Base-by-base conservation (phyloP, 2,888 invertebrate species). In the Parasteatoda lunata region DNA sequence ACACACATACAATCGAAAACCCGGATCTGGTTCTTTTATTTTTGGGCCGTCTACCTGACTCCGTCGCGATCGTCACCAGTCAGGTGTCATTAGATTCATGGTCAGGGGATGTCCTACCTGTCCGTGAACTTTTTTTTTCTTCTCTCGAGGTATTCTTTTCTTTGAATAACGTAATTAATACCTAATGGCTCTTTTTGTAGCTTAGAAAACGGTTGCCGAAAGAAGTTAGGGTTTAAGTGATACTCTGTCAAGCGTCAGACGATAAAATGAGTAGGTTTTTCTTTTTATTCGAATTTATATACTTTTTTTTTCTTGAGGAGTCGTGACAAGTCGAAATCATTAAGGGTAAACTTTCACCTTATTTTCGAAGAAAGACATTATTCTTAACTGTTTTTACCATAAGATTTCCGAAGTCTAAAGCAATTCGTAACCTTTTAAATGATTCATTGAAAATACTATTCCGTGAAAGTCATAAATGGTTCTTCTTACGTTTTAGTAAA, bases 31-130 rank as follows among this genome's bases (percentile, higher is more conserved):
- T 47, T 79, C 75, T 85, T 81, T 77, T 69, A 80, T 30, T 80
- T 59, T 45, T 70, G 71, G 76, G 54, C 77, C 59, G 85, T 86
- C 84, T 77, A 72, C 54, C 84, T 75, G 75, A 59, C 75, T 82
- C 69, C 82, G 82, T 82, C 77, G 79, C n/a, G 64, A 65, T 85
- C 81, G 85, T 85, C 85, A 84, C 84, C 66, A 73, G 78, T 84
- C 78, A 75, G 72, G 76, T 86, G 85, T 86, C 85, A 86, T 86
- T 84, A 84, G 75, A 82, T 68, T 68, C 75, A 68, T 66, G 77
- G 72, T 84, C 83, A 77, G 64, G 76, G 48, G 79, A 51, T 64
- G 48, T 49, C 49, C 77, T 77, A 59, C 68, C 9, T 69, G 72
- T 66, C 72, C 49, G 49, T 66, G 68, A 30, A 13, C 7, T 73